Conservation (phyloP, 2,888 invertebrate genomes). For the Drosophila picticornis region DNA sequence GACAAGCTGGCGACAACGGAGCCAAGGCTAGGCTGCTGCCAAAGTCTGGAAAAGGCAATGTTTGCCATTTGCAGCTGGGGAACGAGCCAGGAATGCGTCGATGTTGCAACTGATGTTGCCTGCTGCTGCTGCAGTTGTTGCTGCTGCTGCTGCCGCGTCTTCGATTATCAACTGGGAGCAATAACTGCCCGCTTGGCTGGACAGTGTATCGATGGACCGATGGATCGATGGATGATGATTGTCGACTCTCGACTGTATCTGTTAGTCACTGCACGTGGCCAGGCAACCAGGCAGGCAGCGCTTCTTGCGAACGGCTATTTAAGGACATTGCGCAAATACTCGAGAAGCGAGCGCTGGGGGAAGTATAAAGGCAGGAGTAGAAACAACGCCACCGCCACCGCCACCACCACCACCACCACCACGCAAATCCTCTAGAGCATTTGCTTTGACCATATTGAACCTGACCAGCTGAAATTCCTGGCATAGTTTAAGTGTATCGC, state of each 20-base stretch:
- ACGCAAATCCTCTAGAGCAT: slow-evolving; percentile 83
- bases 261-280: slow-evolving; percentile 82
- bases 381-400: slow-evolving; percentile 16
- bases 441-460: slow-evolving; percentile 77
- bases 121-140: slow-evolving; percentile 13
- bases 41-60: slow-evolving; percentile 73
- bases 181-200: slow-evolving; percentile 58
- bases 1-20: slow-evolving; percentile 78
- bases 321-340: slow-evolving; percentile 78
- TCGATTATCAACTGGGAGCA: slow-evolving; percentile 78
- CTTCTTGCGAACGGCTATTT: slow-evolving; percentile 78
- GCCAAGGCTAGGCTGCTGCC: slow-evolving; percentile 43
- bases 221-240: no score
- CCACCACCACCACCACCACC: slow-evolving; percentile 53
- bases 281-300: slow-evolving; percentile 46
- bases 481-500: slow-evolving; percentile 80
- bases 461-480: slow-evolving; percentile 66
- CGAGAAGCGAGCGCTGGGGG: slow-evolving; percentile 23
- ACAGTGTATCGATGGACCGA: slow-evolving; percentile 69
- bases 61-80: slow-evolving; percentile 76
- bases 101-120: slow-evolving; percentile 39
- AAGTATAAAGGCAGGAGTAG: background rate
- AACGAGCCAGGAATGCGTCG: slow-evolving; percentile 75
- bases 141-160: slow-evolving; percentile 32
- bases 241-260: slow-evolving; percentile 68